These are phyloP conservation scores for Cryptops parisi DNA, from an alignment of 2,888 invertebrate species.

Conservation along the genomic window DNA sequence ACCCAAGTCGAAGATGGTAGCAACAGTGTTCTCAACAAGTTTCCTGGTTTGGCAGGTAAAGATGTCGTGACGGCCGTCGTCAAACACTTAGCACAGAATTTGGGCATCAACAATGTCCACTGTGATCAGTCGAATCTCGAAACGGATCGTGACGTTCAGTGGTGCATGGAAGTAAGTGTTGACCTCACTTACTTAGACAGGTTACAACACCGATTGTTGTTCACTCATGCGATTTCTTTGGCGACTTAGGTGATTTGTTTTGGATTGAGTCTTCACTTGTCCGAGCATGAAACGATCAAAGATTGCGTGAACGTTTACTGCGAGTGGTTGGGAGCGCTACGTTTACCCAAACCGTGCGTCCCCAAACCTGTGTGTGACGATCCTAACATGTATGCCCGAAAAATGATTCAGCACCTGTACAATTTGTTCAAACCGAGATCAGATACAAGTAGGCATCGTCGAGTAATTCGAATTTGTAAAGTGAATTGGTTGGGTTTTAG, in stretches of 20 bases:
- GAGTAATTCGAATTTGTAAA: no score
- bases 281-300: slow-evolving; percentile 84
- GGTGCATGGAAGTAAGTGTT: slow-evolving; percentile 52
- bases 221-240: slow-evolving; percentile 10
- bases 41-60: slow-evolving; percentile 52
- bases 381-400: slow-evolving; percentile 76
- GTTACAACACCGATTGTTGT: neutral
- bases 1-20: slow-evolving; percentile 31
- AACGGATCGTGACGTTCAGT: slow-evolving; percentile 55
- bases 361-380: slow-evolving; percentile 77
- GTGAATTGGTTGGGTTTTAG: neutral
- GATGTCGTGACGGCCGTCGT: slow-evolving; percentile 71
- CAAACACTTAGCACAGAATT: slow-evolving; percentile 53
- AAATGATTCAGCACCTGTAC: slow-evolving; percentile 82
- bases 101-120: slow-evolving; percentile 54
- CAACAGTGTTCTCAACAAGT: slow-evolving; percentile 54
- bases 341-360: slow-evolving; percentile 69
- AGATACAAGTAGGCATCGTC: slow-evolving; percentile 39
- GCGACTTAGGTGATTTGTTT: slow-evolving; percentile 66
- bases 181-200: neutral
- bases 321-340: slow-evolving; percentile 84
- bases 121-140: slow-evolving; percentile 68
- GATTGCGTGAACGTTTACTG: slow-evolving; percentile 95
- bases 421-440: slow-evolving; percentile 86
- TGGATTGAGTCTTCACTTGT: slow-evolving; percentile 74